A percentile compares a stretch with the other conserved stretches of the same genome.
Evolutionary conservation across 2,113 vertebrate species (phyloP).

Genomic region (Entomyzon cyanotis): DNA sequence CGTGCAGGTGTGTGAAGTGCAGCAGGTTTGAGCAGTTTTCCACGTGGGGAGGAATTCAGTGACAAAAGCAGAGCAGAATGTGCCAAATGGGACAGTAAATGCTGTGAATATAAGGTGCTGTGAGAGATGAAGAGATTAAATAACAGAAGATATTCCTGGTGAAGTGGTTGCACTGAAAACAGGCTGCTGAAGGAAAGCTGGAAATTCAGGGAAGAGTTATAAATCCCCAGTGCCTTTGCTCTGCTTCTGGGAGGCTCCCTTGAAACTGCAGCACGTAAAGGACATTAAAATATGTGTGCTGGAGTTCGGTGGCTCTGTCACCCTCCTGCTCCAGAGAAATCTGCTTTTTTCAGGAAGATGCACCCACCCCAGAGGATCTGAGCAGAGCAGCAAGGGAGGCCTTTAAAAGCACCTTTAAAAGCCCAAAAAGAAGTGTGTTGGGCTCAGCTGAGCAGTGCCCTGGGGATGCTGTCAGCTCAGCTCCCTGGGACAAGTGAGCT

Average conservation of each 20-base stretch:
- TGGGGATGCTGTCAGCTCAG: not conserved
- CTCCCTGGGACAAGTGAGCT: not conserved
- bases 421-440: not conserved
- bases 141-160: not conserved
- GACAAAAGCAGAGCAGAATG: not conserved
- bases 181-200: not conserved
- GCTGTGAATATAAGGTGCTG: not conserved
- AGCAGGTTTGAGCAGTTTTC: not conserved
- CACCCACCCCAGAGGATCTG: not conserved
- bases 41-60: not conserved
- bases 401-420: not conserved
- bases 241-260: not conserved
- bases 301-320: not conserved
- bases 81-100: not conserved
- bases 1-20: fast-evolving
- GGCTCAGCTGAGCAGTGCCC: not conserved
- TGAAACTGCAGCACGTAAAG: not conserved
- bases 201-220: not conserved
- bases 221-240: not conserved
- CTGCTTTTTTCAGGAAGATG: not conserved
- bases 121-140: not conserved
- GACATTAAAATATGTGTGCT: not conserved
- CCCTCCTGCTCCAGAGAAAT: not conserved
- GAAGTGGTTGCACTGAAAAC: not conserved
- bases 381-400: not conserved